A percentile compares a stretch with the other conserved stretches of the same genome.
Conservation (phyloP, 2,888 invertebrate species). For the Eupsilia transversa region DNA sequence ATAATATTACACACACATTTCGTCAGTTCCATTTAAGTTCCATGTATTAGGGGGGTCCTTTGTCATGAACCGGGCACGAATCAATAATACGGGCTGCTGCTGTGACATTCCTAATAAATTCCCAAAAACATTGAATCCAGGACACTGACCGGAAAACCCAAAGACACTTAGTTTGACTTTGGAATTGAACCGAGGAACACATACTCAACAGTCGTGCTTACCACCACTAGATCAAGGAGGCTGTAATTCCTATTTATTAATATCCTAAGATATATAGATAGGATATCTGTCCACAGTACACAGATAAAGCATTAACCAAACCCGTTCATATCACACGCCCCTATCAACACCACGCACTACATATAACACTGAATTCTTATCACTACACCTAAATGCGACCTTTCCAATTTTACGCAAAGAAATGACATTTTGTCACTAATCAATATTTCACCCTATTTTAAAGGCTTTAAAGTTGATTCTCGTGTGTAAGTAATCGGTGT, state of each 20-base stretch:
- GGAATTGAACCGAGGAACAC: background rate
- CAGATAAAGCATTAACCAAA: background rate
- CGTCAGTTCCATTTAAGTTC: no score
- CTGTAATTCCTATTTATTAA: background rate
- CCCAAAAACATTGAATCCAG: no score
- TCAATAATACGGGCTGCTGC: no score
- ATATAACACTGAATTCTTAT: conserved; percentile 71
- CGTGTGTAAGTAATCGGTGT: conserved; percentile 21
- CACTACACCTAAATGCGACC: conserved; percentile 73
- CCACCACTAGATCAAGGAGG: background rate
- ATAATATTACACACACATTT: no score
- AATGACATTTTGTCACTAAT: conserved; percentile 51
- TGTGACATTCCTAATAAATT: no score
- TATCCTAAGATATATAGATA: no score
- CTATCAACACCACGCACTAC: conserved; percentile 17
- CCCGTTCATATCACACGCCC: conserved; percentile 10
- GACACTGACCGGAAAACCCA: background rate
- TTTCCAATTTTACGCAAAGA: conserved; percentile 72
- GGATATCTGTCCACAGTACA: background rate
- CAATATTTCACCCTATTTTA: conserved; percentile 25
- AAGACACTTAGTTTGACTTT: background rate
- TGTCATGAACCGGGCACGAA: no score
- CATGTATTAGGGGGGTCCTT: no score
- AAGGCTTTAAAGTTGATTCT: conserved; percentile 32
- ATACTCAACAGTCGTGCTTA: background rate